These are phyloP conservation scores for Siderastrea radians DNA, from an alignment of 92 coral and sea anemone species.

Conservation along the genomic window DNA sequence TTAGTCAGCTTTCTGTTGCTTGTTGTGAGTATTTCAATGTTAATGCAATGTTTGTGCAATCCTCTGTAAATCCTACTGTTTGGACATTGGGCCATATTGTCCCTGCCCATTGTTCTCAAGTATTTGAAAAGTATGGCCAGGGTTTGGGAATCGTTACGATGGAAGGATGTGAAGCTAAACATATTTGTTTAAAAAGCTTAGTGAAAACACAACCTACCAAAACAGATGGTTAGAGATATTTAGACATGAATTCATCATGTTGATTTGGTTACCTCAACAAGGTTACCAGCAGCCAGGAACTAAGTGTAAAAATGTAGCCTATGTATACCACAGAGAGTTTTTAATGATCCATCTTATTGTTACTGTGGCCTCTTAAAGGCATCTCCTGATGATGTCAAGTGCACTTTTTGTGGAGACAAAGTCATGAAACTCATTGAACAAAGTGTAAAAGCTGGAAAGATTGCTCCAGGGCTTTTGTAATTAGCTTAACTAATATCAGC, in stretches of 20 bases:
- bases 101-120: constrained; percentile 55
- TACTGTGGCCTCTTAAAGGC: too few species aligned
- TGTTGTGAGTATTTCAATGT: constrained; percentile 40
- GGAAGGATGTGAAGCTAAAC: constrained; percentile 69
- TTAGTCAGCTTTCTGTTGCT: constrained; percentile 27
- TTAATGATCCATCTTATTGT: too few species aligned
- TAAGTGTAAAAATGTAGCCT: too few species aligned
- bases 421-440: too few species aligned
- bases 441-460: too few species aligned
- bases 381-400: too few species aligned
- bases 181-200: constrained; percentile 24
- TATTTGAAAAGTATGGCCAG: constrained; percentile 50
- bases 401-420: too few species aligned
- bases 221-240: constrained; percentile 52
- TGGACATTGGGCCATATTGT: constrained; percentile 49
- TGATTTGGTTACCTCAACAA: constrained; percentile 46
- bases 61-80: constrained; percentile 39
- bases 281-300: too few species aligned
- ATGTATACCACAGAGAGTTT: too few species aligned
- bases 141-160: constrained; percentile 55
- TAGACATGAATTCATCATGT: constrained; percentile 59
- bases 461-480: too few species aligned
- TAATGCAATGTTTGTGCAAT: constrained; percentile 49
- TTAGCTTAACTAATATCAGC: too few species aligned
- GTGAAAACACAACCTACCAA: constrained; percentile 53